A percentile compares a stretch with the other conserved stretches of the same genome.
phyloP scores from a whole-genome alignment of 2,797 vertebrate species.

The Amphiprion clarkii region DNA sequence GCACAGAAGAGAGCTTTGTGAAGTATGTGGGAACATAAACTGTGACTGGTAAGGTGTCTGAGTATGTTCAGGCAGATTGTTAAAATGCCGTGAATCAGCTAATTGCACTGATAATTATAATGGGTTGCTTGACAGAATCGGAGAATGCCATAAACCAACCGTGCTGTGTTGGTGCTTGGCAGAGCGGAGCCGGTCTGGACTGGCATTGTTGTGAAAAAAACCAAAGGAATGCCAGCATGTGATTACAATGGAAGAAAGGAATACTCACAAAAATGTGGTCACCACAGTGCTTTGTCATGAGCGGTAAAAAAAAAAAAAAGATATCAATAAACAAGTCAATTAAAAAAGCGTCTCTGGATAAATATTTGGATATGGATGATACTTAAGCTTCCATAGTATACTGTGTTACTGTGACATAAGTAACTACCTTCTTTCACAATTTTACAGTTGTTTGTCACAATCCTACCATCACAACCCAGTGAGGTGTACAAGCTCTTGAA shows the following conservation, averaged over 20 bases:
- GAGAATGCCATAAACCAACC: constrained; percentile 72
- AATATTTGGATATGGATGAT: not conserved
- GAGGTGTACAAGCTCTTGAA: constrained; percentile 46
- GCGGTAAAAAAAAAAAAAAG: constrained; percentile 14
- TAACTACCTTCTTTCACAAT: constrained; percentile 4
- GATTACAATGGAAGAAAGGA: constrained; percentile 47
- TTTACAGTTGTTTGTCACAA: constrained; percentile 40
- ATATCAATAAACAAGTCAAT: not conserved
- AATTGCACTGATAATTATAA: constrained; percentile 77
- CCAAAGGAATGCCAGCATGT: constrained; percentile 60
- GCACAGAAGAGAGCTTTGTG: constrained; percentile 6
- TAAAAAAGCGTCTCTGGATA: not conserved
- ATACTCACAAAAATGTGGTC: constrained; percentile 45
- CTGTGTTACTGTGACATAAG: not conserved
- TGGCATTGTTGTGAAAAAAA: constrained; percentile 72
- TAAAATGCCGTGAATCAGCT: constrained; percentile 70
- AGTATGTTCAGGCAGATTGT: constrained; percentile 50
- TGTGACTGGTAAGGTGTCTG: constrained; percentile 54
- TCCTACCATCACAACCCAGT: constrained; percentile 7
- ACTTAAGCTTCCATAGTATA: not conserved
- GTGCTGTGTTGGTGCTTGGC: constrained; percentile 61
- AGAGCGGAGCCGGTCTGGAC: constrained; percentile 68
- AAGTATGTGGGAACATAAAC: constrained; percentile 14
- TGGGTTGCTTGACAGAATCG: constrained; percentile 65
- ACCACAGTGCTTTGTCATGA: constrained; percentile 20